Conservation (phyloP, 2,113 vertebrate species). For the Grus americana region DNA sequence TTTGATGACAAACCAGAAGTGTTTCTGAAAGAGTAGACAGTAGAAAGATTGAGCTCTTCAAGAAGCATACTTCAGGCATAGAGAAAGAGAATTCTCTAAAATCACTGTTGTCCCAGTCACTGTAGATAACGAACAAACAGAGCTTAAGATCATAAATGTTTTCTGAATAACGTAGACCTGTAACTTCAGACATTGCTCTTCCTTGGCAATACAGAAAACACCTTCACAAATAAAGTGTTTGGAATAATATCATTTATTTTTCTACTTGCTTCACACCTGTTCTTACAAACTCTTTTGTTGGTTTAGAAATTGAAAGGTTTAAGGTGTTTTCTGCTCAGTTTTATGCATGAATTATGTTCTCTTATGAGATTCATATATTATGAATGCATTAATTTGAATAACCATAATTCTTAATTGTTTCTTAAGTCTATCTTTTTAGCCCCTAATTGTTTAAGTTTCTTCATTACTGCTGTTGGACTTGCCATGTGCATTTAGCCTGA, state of each 20-base stretch:
- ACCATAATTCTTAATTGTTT: background rate
- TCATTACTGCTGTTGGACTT: background rate
- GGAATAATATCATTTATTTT: background rate
- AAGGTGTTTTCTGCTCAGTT: background rate
- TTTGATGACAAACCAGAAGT: background rate
- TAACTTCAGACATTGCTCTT: background rate
- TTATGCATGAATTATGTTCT: background rate
- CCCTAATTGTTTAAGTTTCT: background rate
- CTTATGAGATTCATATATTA: background rate
- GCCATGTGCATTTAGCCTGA: background rate
- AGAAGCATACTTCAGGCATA: background rate
- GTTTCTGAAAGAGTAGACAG: background rate
- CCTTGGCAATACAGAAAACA: background rate
- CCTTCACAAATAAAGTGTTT: constrained; percentile 38
- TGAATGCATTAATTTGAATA: background rate
- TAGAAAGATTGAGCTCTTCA: background rate
- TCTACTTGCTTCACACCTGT: background rate
- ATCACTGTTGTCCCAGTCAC: background rate
- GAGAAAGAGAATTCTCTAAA: background rate
- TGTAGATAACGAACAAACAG: background rate
- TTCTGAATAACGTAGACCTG: background rate
- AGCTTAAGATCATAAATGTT: background rate
- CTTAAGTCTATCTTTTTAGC: background rate
- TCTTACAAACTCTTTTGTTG: background rate
- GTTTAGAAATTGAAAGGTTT: background rate